Conservation (phyloP, 2,113 vertebrate genomes). For the Spilogale gracilis region DNA sequence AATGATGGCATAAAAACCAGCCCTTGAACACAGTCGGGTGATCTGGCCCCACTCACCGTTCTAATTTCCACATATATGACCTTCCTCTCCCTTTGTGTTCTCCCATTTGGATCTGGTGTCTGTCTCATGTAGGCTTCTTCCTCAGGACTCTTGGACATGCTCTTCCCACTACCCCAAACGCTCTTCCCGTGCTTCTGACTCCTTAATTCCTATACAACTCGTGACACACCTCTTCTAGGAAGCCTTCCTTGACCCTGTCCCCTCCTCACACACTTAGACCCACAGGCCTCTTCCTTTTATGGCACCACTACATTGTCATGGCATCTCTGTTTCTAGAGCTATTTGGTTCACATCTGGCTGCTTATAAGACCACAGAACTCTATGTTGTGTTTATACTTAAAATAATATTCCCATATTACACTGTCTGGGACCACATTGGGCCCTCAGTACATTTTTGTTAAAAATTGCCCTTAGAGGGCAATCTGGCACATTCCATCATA, state of each 20-base stretch:
- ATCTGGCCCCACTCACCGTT: background rate
- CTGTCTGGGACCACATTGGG: background rate
- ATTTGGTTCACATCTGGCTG: background rate
- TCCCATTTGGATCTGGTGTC: background rate
- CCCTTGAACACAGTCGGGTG: background rate
- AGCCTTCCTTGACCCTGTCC: background rate
- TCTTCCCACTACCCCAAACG: background rate
- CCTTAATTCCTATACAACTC: background rate
- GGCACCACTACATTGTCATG: background rate
- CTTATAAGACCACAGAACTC: background rate
- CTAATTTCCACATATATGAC: background rate
- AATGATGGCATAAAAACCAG: background rate
- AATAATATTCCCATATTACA: background rate
- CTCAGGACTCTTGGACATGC: background rate
- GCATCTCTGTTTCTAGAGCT: background rate
- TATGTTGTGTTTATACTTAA: background rate
- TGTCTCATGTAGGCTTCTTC: background rate
- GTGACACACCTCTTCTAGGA: background rate
- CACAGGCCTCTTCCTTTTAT: background rate
- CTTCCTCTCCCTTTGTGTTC: background rate
- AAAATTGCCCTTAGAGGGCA: background rate
- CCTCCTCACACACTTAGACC: background rate
- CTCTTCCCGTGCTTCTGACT: background rate
- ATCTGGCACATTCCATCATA: background rate
- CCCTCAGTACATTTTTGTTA: background rate